Evolutionary conservation across 2,797 vertebrate genomes (phyloP), one percentile per base, ranked within the genome.

Genomic region (Enteromius thamalakanensis): DNA sequence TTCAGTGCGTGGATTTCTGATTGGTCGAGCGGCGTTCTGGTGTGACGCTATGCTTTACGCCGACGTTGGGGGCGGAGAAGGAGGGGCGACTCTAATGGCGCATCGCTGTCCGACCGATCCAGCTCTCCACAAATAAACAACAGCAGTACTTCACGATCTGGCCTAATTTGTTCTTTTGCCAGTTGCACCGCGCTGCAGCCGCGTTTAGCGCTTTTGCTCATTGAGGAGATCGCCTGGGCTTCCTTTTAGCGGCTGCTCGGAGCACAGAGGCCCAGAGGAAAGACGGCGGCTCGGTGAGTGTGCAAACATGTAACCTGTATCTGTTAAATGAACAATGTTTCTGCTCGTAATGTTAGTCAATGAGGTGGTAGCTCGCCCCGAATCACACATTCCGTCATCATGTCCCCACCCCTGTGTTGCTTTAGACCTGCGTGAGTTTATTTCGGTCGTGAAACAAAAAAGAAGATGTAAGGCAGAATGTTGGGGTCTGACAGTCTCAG

Each of bases 1-100:
- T 19, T 49, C 4, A 23, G 26, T 15, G 9, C 40, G 9, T 17
- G 3, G 19, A 37, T 1, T 29, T 47, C 85, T 92, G 88, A 93
- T 94, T 94, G 93, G 94, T 32, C 69, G 4, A 0, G 60, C 10
- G 51, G 84, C 21, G 86, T 81, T 14, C 71, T 79, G 77, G 80
- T 83, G 86, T 89, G 90, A 88, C 87, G 82, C 81, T 74, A 83
- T 53, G 89, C 85, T 90, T 87, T 87, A 88, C 92, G 81, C 74
- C 64, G 81, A 91, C 79, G 53, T 88, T 87, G 86, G 88, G 88
- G 87, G 86, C 87, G 91, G 90, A 89, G 92, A 93, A 93, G 94
- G 94, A 94, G 94, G 93, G 93, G 92, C 88, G 88, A 89, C 89
- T 91, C 92, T 94, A 94, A 95, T 86, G 84, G 89, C 91, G 89